Percentiles rank a stretch among this genome's conserved stretches.
Conservation (phyloP, 2,797 vertebrate species). For the Coluber constrictor region DNA sequence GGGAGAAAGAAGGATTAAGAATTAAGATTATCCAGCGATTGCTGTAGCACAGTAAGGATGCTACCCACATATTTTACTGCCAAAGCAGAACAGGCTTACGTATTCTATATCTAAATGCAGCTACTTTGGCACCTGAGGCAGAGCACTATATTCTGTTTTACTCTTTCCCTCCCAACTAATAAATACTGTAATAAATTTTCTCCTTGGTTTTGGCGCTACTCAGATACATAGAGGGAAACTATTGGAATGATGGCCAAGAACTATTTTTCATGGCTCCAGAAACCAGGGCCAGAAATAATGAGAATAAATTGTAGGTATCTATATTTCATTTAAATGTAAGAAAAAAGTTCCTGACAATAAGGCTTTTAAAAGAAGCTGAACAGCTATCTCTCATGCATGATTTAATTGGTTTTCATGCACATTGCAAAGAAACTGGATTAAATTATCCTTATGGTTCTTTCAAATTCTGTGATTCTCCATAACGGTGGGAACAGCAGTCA, state of each 20-base stretch:
- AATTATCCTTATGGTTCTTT: neutral
- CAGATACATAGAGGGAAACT: neutral
- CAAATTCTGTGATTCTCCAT: neutral
- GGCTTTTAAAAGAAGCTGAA: neutral
- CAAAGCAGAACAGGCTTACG: neutral
- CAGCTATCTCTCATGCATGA: neutral
- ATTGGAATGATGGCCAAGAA: neutral
- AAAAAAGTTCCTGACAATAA: neutral
- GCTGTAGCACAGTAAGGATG: neutral
- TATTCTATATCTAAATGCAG: neutral
- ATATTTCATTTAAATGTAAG: neutral
- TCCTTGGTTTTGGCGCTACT: neutral
- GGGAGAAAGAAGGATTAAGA: neutral
- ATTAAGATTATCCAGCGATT: neutral
- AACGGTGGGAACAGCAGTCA: no score
- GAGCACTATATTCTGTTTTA: neutral
- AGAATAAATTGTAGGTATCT: neutral
- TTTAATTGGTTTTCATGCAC: neutral
- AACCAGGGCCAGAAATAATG: neutral
- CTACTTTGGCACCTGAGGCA: neutral
- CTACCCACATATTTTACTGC: neutral
- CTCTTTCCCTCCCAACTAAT: neutral
- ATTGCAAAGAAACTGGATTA: neutral
- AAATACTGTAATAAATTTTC: neutral
- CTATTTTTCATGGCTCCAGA: neutral